phyloP scores from a whole-genome alignment of 2,113 vertebrate genomes.

The Crotalus viridis region DNA sequence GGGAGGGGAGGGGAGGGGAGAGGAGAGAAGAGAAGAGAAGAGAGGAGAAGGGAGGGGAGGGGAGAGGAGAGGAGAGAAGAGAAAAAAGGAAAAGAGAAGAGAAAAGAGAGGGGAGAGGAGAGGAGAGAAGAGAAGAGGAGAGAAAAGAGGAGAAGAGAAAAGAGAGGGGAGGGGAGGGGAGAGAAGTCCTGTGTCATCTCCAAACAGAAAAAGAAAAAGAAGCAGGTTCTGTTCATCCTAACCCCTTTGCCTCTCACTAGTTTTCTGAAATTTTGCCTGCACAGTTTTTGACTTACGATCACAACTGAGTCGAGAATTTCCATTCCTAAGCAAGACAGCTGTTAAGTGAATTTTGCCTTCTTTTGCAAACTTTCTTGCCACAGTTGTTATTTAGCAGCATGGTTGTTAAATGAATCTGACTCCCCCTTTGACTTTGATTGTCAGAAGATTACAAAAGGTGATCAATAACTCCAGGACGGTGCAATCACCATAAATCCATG shows the following conservation, averaged over 20 bases:
- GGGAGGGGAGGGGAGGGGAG: too few relatives aligned
- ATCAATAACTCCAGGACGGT: not conserved
- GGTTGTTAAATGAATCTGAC: not conserved
- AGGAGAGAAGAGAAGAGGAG: not conserved
- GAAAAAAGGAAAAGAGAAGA: too few relatives aligned
- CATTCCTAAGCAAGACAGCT: not conserved
- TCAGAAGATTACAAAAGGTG: not conserved
- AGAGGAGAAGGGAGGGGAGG: too few relatives aligned
- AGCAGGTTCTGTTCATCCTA: not conserved
- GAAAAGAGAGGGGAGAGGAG: too few relatives aligned
- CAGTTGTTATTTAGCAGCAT: not conserved
- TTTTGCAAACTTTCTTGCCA: not conserved
- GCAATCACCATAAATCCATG: not conserved
- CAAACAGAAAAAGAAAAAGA: not conserved
- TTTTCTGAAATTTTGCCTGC: not conserved
- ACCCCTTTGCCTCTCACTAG: not conserved
- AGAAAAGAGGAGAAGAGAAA: too few relatives aligned
- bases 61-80: too few relatives aligned
- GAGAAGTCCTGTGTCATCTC: not conserved
- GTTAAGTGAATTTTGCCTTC: not conserved
- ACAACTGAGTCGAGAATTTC: not conserved
- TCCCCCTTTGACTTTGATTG: not conserved
- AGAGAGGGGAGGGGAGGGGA: too few relatives aligned
- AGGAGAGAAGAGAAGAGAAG: too few relatives aligned
- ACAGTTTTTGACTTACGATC: too few relatives aligned